Percentiles rank a stretch among this genome's conserved stretches.
Evolutionary conservation across 2,113 vertebrate genomes (phyloP).

Genomic region (western clawed frog (Xenopus tropicalis)): DNA sequence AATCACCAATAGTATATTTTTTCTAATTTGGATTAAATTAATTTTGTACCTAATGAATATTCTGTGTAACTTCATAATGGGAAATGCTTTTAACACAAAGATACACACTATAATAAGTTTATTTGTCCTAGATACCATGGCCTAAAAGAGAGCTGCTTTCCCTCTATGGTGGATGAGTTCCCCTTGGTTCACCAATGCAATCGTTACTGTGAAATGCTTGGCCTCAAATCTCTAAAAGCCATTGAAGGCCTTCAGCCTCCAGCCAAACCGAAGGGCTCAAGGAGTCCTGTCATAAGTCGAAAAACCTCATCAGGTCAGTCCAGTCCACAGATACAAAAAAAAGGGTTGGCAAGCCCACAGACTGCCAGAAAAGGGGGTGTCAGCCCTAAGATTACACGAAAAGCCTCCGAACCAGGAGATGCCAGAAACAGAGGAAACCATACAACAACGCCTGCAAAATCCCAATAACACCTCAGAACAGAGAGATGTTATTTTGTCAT

Average conservation of each 20-base stretch:
- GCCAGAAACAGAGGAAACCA: slow-evolving; percentile 51
- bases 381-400: slow-evolving; percentile 74
- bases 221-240: slow-evolving; percentile 69
- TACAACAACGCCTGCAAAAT: slow-evolving; percentile 5
- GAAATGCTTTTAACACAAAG: too few species aligned
- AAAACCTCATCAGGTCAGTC: slow-evolving; percentile 69
- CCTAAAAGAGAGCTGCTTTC: slow-evolving; percentile 79
- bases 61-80: too few species aligned
- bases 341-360: slow-evolving; percentile 78
- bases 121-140: slow-evolving; percentile 83
- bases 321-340: slow-evolving; percentile 86
- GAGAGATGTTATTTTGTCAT: background rate
- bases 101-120: background rate
- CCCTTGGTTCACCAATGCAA: slow-evolving; percentile 78
- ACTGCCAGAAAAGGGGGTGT: slow-evolving; percentile 64
- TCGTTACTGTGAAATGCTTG: slow-evolving; percentile 82
- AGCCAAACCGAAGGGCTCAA: slow-evolving; percentile 78
- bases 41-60: too few species aligned
- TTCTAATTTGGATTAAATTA: too few species aligned
- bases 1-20: too few species aligned
- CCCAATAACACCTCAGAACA: slow-evolving; percentile 10
- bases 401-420: slow-evolving; percentile 59
- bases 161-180: slow-evolving; percentile 84
- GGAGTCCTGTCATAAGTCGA: slow-evolving; percentile 79
- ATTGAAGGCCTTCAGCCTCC: slow-evolving; percentile 68